Base-by-base conservation (phyloP, 2,113 vertebrate species). In the Solea senegalensis region DNA sequence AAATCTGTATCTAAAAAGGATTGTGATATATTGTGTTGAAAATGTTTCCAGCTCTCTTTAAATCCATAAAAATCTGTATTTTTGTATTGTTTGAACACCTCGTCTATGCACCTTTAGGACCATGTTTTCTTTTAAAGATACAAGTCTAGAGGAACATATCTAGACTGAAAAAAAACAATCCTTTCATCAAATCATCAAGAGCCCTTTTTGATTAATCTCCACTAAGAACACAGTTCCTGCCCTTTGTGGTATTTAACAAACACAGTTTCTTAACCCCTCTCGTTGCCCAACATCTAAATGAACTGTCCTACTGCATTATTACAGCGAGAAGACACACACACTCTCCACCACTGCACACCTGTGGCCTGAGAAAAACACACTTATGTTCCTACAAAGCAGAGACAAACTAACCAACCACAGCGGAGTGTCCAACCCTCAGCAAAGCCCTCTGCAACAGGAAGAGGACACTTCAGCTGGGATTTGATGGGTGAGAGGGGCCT, bases 361-460 rank as follows among this genome's bases (percentile, higher is more conserved):
- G 86, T 69, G 69, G 71, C 74, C 74, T 72, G 75, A 82, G 69
- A 77, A 84, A 81, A 83, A 74, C 21, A 82, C 83, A 81, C 75
- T 62, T 55, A 52, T 79, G 11, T 71, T 70, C 75, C 55, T 61
- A 82, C 57, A 84, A 74, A 75, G 58, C 55, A 58, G 78, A 44
- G 71, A 75, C 65, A 65, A 68, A 68, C 70, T 74, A 41, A 74
- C 65, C 76, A 41, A 74, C 57, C 15, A 10, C 76, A 72, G 60
- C 84, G 28, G 65, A 72, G 64, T 62, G 52, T 71, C 75, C 53
- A 52, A 68, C 53, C 65, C 74, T 73, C 48, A 60, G 48, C 16
- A 41, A 69, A 78, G 75, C 70, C 74, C 62, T 66, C 65, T 52
- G 56, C 72, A 88, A 80, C 81, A 87, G 81, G 78, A 89, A 83